Base-by-base conservation (phyloP, 1,140 invertebrate species). In the Amyelois transitella region DNA sequence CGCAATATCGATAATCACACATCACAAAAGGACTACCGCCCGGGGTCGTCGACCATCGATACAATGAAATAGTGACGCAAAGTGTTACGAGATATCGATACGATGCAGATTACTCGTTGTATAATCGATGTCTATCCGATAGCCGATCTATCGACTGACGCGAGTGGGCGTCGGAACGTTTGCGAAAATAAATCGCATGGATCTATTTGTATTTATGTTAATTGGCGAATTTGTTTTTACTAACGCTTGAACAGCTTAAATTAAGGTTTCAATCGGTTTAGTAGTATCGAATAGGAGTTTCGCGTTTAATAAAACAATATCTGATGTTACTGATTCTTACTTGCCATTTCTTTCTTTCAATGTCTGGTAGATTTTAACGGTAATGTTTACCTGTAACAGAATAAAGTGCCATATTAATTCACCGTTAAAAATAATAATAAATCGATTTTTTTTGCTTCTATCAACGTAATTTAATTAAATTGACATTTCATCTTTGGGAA, bases 1-100 rank as follows among this genome's bases (percentile, higher is more conserved):
- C 17, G 32, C 1, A 38, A 38, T 14, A 38, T 38, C n/a, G 32
- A 38, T 14, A 38, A 38, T 38, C 32, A 38, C 32, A 38, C 28
- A 38, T 14, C 7, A 24, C 22, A 24, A 24, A 4, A 38, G 32
- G 32, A 38, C 32, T 38, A 38, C n/a, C 32, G 12, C 32, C n/a
- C 5, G 32, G 32, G 32, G 32, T 38, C 32, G 32, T n/a, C 45
- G 45, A 20, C 19, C 17, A 8, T 12, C 10, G 6, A 21, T 19
- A 20, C 20, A 48, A 48, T 21, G 20, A 48, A 48, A 48, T 48
- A 48, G 45, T 48, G 19, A 48, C 12, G 45, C 18, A 48, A 19
- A 48, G 10, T 48, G 19, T 48, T 19, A 48, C 18, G 18, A 48
- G 20, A 48, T 48, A 48, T 48, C 45, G 45, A 21, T 48, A 48